phyloP scores from a whole-genome alignment of 2,888 invertebrate species.

The Augochlorella aurata region DNA sequence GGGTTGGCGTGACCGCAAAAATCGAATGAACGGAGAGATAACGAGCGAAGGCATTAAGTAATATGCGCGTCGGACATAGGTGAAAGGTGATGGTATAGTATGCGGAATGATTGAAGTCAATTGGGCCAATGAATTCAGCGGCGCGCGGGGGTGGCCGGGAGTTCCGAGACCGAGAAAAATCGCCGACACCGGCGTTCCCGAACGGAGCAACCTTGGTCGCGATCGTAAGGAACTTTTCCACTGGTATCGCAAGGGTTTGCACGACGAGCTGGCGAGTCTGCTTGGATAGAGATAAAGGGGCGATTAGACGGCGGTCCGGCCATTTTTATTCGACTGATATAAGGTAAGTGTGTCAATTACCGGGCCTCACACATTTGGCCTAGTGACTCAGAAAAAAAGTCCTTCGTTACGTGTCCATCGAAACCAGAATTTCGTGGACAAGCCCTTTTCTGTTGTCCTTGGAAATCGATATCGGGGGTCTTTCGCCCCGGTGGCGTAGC shows the following conservation, averaged over 20 bases:
- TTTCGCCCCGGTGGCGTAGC: constrained; percentile 53
- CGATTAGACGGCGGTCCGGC: neutral
- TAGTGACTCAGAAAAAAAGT: neutral
- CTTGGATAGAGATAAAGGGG: neutral
- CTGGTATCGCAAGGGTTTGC: neutral
- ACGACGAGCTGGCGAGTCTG: neutral
- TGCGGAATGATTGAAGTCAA: constrained; percentile 17
- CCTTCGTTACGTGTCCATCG: neutral
- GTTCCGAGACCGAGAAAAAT: neutral
- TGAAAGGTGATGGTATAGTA: constrained; percentile 44
- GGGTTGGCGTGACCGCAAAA: constrained; percentile 53
- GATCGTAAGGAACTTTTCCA: constrained; percentile 2
- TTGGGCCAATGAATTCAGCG: constrained; percentile 21
- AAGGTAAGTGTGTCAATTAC: no score
- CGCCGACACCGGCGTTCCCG: neutral
- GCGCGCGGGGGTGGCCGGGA: neutral
- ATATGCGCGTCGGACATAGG: constrained; percentile 33
- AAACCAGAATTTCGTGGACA: constrained; percentile 25
- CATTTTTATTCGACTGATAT: neutral
- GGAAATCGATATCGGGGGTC: constrained; percentile 61
- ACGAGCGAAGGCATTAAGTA: constrained; percentile 37
- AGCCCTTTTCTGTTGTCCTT: constrained; percentile 35
- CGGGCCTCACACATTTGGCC: neutral
- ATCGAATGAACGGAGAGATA: constrained; percentile 49
- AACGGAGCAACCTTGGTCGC: neutral